phyloP scores from a whole-genome alignment of 2,113 vertebrate species.

The Mesitornis unicolor region DNA sequence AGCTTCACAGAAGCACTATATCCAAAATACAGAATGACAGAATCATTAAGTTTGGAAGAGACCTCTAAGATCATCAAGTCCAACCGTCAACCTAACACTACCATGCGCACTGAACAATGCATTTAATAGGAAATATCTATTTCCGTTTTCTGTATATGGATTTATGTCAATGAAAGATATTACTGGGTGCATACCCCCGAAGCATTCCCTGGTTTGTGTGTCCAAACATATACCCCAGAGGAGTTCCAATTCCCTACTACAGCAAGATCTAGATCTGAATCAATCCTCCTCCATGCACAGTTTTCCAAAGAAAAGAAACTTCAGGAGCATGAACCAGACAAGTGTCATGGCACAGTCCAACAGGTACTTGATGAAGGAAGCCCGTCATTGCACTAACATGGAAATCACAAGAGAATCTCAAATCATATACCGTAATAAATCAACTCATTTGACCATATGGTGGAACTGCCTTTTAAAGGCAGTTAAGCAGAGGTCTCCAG shows the following conservation, averaged over 20 bases:
- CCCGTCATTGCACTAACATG: neutral
- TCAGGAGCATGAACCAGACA: neutral
- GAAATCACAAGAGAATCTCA: neutral
- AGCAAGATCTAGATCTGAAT: neutral
- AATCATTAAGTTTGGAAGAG: too few relatives aligned
- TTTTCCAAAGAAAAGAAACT: neutral
- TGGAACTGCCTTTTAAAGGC: neutral
- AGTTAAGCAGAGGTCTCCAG: neutral
- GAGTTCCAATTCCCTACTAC: neutral
- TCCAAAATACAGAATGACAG: neutral
- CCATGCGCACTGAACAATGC: too few relatives aligned
- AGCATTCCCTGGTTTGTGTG: neutral
- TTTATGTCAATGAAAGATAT: neutral
- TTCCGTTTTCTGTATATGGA: neutral
- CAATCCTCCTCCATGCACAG: neutral
- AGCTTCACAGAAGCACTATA: neutral
- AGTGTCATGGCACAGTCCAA: neutral
- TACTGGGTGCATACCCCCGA: neutral
- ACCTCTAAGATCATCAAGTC: too few relatives aligned
- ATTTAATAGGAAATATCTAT: neutral
- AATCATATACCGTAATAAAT: neutral
- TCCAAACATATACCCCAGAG: neutral
- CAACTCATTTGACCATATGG: neutral
- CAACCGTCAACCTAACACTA: too few relatives aligned
- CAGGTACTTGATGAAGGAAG: neutral